These are phyloP conservation scores for Parazoanthus atlanticus DNA, from an alignment of 92 coral and sea anemone genomes.

Conservation along the genomic window DNA sequence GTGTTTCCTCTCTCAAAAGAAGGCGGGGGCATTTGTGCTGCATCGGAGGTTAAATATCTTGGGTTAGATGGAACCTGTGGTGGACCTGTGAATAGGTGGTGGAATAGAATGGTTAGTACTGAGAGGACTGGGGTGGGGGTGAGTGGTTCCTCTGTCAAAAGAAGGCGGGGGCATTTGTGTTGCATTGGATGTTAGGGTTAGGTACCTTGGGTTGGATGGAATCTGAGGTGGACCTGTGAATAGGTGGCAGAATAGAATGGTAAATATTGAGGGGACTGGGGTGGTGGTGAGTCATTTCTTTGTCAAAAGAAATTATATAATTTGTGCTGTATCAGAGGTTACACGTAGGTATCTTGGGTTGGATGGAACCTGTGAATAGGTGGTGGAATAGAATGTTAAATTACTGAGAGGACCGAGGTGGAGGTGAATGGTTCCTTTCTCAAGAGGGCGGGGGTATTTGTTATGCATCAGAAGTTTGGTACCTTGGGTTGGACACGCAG, in stretches of 20 bases:
- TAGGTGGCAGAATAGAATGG: background rate
- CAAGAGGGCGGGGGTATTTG: no score
- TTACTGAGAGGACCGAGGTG: slow-evolving; percentile 21
- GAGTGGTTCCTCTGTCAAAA: slow-evolving; percentile 32
- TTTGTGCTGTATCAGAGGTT: no score
- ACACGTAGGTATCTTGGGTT: slow-evolving; percentile 19
- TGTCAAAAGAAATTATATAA: slow-evolving; percentile 37
- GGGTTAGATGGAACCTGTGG: slow-evolving; percentile 30
- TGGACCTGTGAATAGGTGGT: slow-evolving; percentile 9
- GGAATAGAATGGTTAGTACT: background rate
- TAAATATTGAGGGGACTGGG: slow-evolving; percentile 18
- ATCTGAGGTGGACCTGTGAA: slow-evolving; percentile 36
- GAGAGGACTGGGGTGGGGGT: slow-evolving; percentile 18
- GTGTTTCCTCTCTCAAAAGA: slow-evolving; percentile 37
- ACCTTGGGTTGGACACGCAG: background rate
- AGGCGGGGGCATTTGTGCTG: slow-evolving; percentile 37
- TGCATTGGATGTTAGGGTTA: no score
- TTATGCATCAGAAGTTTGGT: background rate
- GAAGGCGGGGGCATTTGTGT: slow-evolving; percentile 38
- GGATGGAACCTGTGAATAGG: slow-evolving; percentile 20
- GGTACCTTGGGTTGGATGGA: slow-evolving; percentile 32
- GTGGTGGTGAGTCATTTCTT: slow-evolving; percentile 17
- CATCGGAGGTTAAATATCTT: slow-evolving; percentile 19
- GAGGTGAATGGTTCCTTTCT: slow-evolving; percentile 20
- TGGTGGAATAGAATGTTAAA: background rate